These are phyloP conservation scores for Pardosa pseudoannulata DNA, from an alignment of 2,888 invertebrate species.

Conservation along the genomic window DNA sequence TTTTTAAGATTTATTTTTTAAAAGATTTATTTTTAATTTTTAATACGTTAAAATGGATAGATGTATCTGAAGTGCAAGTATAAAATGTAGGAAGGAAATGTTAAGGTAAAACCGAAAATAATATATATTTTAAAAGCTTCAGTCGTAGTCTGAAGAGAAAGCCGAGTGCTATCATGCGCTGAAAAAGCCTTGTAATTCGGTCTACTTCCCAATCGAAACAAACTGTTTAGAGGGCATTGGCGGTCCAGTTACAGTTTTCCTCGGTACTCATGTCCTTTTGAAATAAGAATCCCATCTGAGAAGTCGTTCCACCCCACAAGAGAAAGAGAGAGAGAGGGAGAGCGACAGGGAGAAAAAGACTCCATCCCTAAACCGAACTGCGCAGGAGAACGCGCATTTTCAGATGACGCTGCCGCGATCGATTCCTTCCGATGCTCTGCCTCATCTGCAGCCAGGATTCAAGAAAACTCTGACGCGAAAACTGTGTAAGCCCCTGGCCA, in stretches of 20 bases:
- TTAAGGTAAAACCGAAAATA: no score
- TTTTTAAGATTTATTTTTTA: no score
- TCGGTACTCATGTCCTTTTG: background rate
- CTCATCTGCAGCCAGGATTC: constrained; percentile 34
- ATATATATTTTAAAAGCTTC: no score
- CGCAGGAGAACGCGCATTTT: constrained; percentile 49
- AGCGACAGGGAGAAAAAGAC: constrained; percentile 24
- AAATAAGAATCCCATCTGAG: constrained; percentile 1
- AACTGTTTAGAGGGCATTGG: background rate
- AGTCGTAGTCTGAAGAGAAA: no score
- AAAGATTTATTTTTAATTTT: no score
- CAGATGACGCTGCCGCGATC: constrained; percentile 51
- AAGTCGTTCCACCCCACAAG: constrained; percentile 20
- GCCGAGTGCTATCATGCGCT: no score
- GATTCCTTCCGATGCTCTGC: constrained; percentile 37
- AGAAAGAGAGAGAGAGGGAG: constrained; percentile 8
- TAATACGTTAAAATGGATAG: no score
- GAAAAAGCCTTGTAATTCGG: no score
- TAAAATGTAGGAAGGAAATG: no score
- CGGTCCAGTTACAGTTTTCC: background rate
- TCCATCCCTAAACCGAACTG: constrained; percentile 30
- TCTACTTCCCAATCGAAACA: no score
- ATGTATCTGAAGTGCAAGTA: no score
- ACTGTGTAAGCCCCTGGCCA: background rate
- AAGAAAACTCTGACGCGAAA: constrained; percentile 12